A percentile compares a stretch with the other conserved stretches of the same genome.
These are phyloP conservation scores for Oreochromis tanganicae DNA, from an alignment of 2,113 vertebrate species.

Conservation along the genomic window DNA sequence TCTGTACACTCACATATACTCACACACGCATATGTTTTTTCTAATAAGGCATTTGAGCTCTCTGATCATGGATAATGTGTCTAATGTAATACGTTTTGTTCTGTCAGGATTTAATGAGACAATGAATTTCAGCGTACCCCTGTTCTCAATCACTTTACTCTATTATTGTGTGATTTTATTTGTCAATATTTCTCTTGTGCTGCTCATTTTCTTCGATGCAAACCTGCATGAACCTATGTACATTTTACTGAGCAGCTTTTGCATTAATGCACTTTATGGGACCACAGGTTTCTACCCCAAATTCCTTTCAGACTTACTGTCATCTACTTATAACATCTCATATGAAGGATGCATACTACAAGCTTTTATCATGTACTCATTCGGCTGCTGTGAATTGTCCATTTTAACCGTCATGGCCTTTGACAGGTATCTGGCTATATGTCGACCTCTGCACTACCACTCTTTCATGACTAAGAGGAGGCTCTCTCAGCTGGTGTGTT, in stretches of 20 bases:
- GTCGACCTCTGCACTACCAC: no score
- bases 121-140: background rate
- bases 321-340: background rate
- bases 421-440: constrained; percentile 19
- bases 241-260: constrained; percentile 27
- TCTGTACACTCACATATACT: no score
- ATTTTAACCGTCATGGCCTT: constrained; percentile 40
- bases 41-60: no score
- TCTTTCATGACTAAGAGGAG: no score
- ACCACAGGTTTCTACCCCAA: constrained; percentile 40
- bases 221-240: constrained; percentile 52
- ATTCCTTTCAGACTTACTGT: constrained; percentile 15
- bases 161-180: constrained; percentile 34
- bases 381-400: constrained; percentile 21
- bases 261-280: constrained; percentile 33
- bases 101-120: constrained; percentile 18
- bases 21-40: no score
- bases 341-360: constrained; percentile 28
- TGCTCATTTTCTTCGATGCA: constrained; percentile 2
- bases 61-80: constrained; percentile 16
- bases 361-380: constrained; percentile 32
- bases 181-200: background rate
- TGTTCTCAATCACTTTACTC: constrained; percentile 16
- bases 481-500: no score
- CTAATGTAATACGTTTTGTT: background rate